Percentiles rank a stretch among this genome's conserved stretches.
These are phyloP conservation scores for Conops quadrifasciatus DNA, from an alignment of 2,888 invertebrate genomes.

Conservation along the genomic window DNA sequence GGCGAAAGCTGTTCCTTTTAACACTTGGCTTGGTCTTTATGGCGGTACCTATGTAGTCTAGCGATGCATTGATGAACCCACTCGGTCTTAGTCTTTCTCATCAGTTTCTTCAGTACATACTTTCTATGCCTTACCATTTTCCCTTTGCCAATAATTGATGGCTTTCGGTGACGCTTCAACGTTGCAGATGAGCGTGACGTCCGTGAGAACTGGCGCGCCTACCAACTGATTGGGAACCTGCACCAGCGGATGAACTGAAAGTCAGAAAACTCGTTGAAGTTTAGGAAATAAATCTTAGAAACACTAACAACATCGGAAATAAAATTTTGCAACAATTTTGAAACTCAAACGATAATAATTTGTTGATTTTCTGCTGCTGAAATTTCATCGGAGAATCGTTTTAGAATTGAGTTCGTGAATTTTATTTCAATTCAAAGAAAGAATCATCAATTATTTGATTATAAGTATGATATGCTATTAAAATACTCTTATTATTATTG, in stretches of 20 bases:
- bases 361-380: no score
- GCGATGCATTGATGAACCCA: no score
- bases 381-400: no score
- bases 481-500: not conserved
- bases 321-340: no score
- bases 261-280: not conserved
- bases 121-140: constrained; percentile 81
- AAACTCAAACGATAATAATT: not conserved
- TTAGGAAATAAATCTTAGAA: not conserved
- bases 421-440: no score
- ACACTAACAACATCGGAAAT: constrained; percentile 16
- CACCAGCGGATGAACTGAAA: constrained; percentile 87
- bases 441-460: not conserved
- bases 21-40: not conserved
- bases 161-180: constrained; percentile 93
- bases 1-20: no score
- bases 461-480: not conserved
- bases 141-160: constrained; percentile 93
- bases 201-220: constrained; percentile 85
- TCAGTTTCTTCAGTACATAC: constrained; percentile 20
- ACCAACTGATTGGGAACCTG: constrained; percentile 94
- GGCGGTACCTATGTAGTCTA: no score
- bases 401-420: no score
- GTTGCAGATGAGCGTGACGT: constrained; percentile 85
- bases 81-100: not conserved